Base-by-base conservation (phyloP, 2,113 vertebrate genomes). In the Colius striatus region DNA sequence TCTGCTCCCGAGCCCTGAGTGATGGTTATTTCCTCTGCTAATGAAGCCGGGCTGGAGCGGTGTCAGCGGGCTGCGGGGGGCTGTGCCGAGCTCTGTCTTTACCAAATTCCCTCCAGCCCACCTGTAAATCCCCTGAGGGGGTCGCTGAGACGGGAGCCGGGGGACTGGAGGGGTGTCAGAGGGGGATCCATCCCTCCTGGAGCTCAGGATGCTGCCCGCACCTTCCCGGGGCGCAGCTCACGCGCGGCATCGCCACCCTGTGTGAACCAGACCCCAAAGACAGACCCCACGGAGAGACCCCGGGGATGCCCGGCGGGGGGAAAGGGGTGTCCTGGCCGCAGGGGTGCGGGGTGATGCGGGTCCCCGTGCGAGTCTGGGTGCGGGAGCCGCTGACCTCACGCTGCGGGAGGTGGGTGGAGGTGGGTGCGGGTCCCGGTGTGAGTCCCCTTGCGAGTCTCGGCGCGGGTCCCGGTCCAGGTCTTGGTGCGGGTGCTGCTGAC, bases 61-160 rank as follows among this genome's bases (percentile, higher is more conserved):
- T 0, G 26, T 50, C 76, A 45, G 48, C 1, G 8, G 9, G n/a
- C 48, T 38, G 51, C 5, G 2, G 38, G 66, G 27, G 27, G 30
- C 32, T 83, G 53, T 19, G 62, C 53, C 70, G 7, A 29, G 54
- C 27, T 67, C 48, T 7, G 5, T 0, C 63, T 36, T 60, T 17
- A 13, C 2, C 8, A 48, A 84, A 14, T 9, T 27, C 75, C 11
- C 29, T 19, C 25, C 63, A 29, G 3, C 47, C 41, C 63, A 2
- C 55, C 60, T 6, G 34, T 4, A 77, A 57, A 25, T 10, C 67
- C 58, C 5, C 5, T 2, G 0, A 0, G 67, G 53, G 55, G 43
- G 34, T 45, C 65, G 36, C 38, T 8, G 72, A 21, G 3, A 0
- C 3, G 68, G 57, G 34, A 2, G 1, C 29, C 60, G 32, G 16